These are phyloP conservation scores for Catocala sponsa DNA, from an alignment of 2,888 invertebrate species.

Conservation along the genomic window DNA sequence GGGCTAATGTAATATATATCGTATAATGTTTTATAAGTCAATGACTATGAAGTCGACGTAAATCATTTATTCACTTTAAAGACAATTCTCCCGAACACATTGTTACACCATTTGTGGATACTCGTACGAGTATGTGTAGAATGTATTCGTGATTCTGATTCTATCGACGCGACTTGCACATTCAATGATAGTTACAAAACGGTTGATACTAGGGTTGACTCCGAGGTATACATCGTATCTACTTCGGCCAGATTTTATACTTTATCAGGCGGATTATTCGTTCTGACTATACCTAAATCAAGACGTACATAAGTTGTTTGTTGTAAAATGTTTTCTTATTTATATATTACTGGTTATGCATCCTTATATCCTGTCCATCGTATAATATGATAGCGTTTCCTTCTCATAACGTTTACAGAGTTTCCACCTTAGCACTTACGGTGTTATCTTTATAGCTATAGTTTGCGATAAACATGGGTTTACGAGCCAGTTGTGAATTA, in stretches of 20 bases:
- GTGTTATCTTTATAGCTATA: neutral
- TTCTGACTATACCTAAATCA: too few species aligned
- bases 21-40: too few species aligned
- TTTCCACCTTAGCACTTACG: neutral
- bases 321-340: too few species aligned
- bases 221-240: neutral
- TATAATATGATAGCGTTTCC: neutral
- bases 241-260: neutral
- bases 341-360: too few species aligned
- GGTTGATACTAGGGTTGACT: conserved; percentile 49
- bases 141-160: conserved; percentile 74
- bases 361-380: neutral
- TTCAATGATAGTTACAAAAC: conserved; percentile 65
- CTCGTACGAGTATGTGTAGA: conserved; percentile 56
- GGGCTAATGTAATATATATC: too few species aligned
- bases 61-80: conserved; percentile 10
- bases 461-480: neutral
- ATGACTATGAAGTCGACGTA: too few species aligned
- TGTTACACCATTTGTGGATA: conserved; percentile 54
- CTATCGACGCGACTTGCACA: conserved; percentile 66
- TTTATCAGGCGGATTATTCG: too few species aligned
- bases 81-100: conserved; percentile 38
- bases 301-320: too few species aligned
- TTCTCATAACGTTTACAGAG: neutral
- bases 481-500: neutral